phyloP scores from a whole-genome alignment of 2,113 vertebrate genomes.

The Phrynosoma platyrhinos region DNA sequence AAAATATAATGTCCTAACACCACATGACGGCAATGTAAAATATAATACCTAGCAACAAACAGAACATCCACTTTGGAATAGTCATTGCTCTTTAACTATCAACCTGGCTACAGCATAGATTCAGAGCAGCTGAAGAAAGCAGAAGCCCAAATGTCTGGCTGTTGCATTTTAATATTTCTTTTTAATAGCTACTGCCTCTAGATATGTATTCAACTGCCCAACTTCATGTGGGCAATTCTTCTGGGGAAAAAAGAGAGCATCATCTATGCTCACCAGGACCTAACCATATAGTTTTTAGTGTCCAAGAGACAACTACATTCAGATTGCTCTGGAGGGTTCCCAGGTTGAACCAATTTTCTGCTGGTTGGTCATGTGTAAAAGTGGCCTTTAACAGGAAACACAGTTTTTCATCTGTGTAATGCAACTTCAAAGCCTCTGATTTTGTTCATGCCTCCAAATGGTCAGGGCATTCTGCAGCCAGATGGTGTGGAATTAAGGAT shows the following conservation, averaged over 20 bases:
- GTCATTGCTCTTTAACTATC: no score
- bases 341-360: conserved; percentile 40
- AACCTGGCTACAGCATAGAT: no score
- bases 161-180: no score
- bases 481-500: conserved; percentile 14
- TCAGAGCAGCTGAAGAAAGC: no score
- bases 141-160: no score
- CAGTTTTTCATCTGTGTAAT: conserved; percentile 40
- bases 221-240: not conserved
- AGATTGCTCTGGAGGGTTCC: conserved; percentile 16
- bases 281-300: conserved; percentile 12
- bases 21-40: no score
- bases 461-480: conserved; percentile 23
- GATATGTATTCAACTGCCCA: not conserved
- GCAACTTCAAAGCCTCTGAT: conserved; percentile 44
- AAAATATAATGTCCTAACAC: no score
- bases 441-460: conserved; percentile 28
- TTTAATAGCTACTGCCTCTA: no score
- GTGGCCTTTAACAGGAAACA: conserved; percentile 49
- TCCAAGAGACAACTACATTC: conserved; percentile 12
- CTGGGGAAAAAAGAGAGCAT: not conserved
- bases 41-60: no score
- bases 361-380: conserved; percentile 46
- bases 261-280: not conserved
- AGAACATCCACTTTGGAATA: no score